These are phyloP conservation scores for Batillaria attramentaria DNA, from an alignment of 1,140 invertebrate genomes.

Conservation along the genomic window DNA sequence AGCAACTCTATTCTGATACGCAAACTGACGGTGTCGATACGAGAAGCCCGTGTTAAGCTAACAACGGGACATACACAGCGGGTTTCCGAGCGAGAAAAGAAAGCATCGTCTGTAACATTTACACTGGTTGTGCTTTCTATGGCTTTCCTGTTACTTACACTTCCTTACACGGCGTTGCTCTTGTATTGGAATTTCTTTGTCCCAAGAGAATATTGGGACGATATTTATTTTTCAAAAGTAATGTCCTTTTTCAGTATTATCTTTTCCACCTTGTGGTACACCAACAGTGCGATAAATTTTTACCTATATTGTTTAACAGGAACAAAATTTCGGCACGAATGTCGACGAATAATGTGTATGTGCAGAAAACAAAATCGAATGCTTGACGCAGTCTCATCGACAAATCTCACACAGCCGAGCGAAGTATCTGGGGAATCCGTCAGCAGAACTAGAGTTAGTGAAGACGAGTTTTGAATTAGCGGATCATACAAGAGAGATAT, in stretches of 20 bases:
- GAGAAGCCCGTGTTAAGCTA: not conserved
- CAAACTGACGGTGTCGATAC: not conserved
- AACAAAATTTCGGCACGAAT: slow-evolving; percentile 7
- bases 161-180: slow-evolving; percentile 31
- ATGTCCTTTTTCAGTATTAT: not conserved
- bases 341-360: too few species aligned
- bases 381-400: too few species aligned
- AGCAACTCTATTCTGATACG: slow-evolving; percentile 3
- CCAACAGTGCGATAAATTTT: slow-evolving; percentile 6
- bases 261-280: too few species aligned
- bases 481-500: too few species aligned
- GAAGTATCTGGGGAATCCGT: too few species aligned
- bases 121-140: slow-evolving; percentile 45
- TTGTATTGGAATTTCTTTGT: not conserved
- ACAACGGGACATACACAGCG: not conserved
- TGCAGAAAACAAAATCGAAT: too few species aligned
- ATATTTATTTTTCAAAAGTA: not conserved
- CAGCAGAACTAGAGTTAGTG: too few species aligned
- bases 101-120: slow-evolving; percentile 34
- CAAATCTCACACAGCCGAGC: too few species aligned
- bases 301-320: slow-evolving; percentile 26
- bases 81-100: not conserved
- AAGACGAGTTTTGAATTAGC: too few species aligned
- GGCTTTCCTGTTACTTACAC: slow-evolving; percentile 41
- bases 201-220: not conserved